Evolutionary conservation across 2,113 vertebrate genomes (phyloP).

Genomic region (Oceanites oceanicus): DNA sequence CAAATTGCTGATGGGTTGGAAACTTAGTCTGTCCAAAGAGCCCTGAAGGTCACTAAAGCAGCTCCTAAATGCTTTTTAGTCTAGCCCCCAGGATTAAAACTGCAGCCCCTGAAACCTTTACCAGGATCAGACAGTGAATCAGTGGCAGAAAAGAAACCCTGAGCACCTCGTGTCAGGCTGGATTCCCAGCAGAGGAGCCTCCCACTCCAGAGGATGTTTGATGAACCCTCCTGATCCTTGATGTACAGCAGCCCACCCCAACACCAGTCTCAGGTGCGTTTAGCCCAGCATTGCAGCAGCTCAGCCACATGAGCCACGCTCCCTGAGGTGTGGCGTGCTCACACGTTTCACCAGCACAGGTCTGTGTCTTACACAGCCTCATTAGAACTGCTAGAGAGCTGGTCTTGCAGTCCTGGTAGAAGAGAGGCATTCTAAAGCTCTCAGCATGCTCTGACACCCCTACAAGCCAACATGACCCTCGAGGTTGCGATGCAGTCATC

Average conservation of each 20-base stretch:
- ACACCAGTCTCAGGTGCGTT: not conserved
- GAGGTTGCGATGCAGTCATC: accelerated
- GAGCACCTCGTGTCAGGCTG: not conserved
- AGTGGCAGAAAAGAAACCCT: not conserved
- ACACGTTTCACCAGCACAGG: not conserved
- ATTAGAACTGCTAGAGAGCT: not conserved
- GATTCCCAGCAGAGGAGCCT: not conserved
- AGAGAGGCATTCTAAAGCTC: not conserved
- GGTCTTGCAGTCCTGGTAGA: not conserved
- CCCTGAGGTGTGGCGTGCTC: not conserved
- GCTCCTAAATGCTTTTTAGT: not conserved
- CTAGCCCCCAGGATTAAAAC: not conserved
- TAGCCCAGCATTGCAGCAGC: not conserved
- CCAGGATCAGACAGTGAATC: not conserved
- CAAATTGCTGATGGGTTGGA: not conserved
- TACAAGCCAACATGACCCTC: not conserved
- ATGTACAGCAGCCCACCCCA: not conserved
- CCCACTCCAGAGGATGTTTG: not conserved
- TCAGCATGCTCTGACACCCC: not conserved
- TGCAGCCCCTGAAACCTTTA: not conserved
- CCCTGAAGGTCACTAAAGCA: not conserved
- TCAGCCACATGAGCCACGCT: not conserved
- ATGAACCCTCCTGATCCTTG: not conserved
- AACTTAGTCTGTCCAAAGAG: not conserved
- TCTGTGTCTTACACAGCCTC: not conserved